Evolutionary conservation across 2,888 invertebrate genomes (phyloP), one percentile per base, ranked within the genome.

Genomic region (Leptopilina syphax): DNA sequence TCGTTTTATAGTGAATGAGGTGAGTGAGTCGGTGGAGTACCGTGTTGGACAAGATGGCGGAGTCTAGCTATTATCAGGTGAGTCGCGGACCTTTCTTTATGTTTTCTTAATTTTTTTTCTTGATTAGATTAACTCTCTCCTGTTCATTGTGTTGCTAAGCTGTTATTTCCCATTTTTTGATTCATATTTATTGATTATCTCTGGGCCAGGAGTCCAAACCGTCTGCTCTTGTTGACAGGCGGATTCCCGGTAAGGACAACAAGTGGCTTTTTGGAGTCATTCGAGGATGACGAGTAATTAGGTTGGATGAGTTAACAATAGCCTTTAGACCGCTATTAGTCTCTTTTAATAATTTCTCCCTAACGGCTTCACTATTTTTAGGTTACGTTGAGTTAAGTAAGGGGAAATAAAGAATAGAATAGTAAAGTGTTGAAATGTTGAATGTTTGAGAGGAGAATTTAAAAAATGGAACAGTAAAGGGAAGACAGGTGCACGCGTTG

Each of bases 61-160:
- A 94, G 92, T 94, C 94, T 86, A 92, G 92, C 91, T 94, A 94
- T 93, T 94, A 94, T 93, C 94, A 94, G 94, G 94, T 94, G 93
- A 94, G 93, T 91, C 83, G 85, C 85, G 86, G 86, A 85, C 68
- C 77, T 73, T 79, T 77, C 77, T 67, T 34, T 80, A 76, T 78
- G 79, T 78, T 79, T 41, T 73, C 34, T n/a, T 57, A 34, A 57
- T 73, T 54, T 57, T 27, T n/a, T 57, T 34, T 73, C 27, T 34
- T 73, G 34, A 27, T 57, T 73, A 27, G 34, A 34, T 57, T 34
- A 13, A 34, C 13, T 3, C 1, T 73, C 13, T 73, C n/a, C n/a
- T 57, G 34, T 13, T 57, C 18, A 34, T 34, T n/a, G 8, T 7
- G 7, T 34, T 73, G n/a, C 13, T 27, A 57, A 73, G 34, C 27